A percentile compares a stretch with the other conserved stretches of the same genome.
These are phyloP conservation scores for Dolichallabes microphthalmus DNA, from an alignment of 2,113 vertebrate species.

Conservation along the genomic window DNA sequence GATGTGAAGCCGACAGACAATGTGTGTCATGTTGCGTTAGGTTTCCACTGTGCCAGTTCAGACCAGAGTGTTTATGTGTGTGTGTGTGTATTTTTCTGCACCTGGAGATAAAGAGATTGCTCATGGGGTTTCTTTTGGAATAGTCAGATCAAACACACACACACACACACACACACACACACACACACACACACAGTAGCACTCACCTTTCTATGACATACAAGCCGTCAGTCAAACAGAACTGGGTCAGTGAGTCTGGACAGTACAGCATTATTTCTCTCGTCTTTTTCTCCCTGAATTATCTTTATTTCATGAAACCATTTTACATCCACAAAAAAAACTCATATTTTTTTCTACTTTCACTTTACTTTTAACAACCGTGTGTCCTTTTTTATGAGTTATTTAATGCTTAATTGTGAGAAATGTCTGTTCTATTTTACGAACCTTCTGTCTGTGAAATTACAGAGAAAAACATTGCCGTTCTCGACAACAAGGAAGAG, in stretches of 20 bases:
- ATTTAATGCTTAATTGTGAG: not conserved
- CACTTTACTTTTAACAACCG: not conserved
- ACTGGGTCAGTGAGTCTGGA: constrained; percentile 22
- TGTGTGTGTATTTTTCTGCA: constrained; percentile 41
- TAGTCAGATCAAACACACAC: not conserved
- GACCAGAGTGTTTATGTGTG: constrained; percentile 10
- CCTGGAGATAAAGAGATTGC: constrained; percentile 38
- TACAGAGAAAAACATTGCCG: too few relatives aligned
- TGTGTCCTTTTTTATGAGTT: not conserved
- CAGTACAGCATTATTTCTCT: not conserved
- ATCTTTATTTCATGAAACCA: not conserved
- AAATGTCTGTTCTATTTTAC: not conserved
- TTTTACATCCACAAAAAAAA: not conserved
- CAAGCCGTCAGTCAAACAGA: constrained; percentile 15
- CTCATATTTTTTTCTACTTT: too few relatives aligned
- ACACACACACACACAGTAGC: constrained; percentile 19
- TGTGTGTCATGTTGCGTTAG: too few relatives aligned
- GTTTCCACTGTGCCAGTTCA: not conserved
- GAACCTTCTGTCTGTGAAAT: too few relatives aligned
- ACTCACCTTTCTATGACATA: constrained; percentile 18
- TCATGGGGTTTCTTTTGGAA: not conserved
- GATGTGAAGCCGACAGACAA: too few relatives aligned
- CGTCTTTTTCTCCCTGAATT: not conserved
- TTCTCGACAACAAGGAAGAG: too few relatives aligned
- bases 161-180: constrained; percentile 28